Percentiles rank a stretch among this genome's conserved stretches.
Conservation (phyloP, 2,888 invertebrate genomes). For the Tachina fera region DNA sequence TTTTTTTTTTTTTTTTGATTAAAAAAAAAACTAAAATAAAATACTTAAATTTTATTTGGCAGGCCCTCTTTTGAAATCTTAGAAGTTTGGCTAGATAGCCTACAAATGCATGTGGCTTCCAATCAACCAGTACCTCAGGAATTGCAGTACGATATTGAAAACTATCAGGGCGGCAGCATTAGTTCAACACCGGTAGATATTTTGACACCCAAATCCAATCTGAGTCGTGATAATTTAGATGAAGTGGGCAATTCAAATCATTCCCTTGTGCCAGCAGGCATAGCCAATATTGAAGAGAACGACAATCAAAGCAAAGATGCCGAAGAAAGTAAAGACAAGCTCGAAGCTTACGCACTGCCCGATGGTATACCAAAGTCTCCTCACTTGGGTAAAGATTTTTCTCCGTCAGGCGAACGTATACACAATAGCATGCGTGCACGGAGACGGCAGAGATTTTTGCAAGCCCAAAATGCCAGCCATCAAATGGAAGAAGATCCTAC, state of each 20-base stretch:
- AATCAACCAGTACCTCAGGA: constrained; percentile 87
- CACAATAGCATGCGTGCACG: constrained; percentile 82
- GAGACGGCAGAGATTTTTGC: constrained; percentile 79
- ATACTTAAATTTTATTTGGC: constrained; percentile 30
- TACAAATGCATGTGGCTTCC: constrained; percentile 88
- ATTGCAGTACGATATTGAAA: constrained; percentile 89
- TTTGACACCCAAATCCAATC: constrained; percentile 81
- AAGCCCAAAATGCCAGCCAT: constrained; percentile 76
- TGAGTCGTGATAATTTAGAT: constrained; percentile 81
- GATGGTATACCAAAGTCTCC: constrained; percentile 82
- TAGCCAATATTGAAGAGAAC: constrained; percentile 13
- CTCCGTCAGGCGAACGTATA: constrained; percentile 82
- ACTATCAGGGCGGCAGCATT: constrained; percentile 84
- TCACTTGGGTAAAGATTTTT: constrained; percentile 83
- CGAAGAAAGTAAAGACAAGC: constrained; percentile 72
- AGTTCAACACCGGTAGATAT: constrained; percentile 82
- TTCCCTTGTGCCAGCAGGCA: constrained; percentile 24
- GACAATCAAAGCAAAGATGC: not conserved
- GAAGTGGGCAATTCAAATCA: constrained; percentile 72
- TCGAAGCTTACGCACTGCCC: constrained; percentile 75
- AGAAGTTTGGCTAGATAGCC: constrained; percentile 93
- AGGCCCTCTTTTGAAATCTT: constrained; percentile 95
- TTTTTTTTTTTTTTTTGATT: too few species aligned
- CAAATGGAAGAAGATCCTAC: constrained; percentile 76
- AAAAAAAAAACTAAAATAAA: not conserved